Evolutionary conservation across 2,797 vertebrate species (phyloP).

Genomic region (Arctocebus calabarensis): DNA sequence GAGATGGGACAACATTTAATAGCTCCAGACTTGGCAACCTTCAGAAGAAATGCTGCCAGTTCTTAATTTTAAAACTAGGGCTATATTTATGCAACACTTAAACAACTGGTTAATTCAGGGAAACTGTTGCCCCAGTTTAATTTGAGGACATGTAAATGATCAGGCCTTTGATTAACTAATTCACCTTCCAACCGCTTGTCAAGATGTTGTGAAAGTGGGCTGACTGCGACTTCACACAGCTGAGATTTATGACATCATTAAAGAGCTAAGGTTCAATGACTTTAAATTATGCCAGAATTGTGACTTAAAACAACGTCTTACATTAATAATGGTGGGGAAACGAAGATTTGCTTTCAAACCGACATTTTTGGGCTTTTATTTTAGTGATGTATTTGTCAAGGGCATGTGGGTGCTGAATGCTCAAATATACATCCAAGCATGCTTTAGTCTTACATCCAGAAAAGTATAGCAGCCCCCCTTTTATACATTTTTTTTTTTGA

Average conservation of each 20-base stretch:
- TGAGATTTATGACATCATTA: conserved; percentile 54
- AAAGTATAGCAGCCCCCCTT: not conserved
- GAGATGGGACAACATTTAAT: conserved; percentile 46
- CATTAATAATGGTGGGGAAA: conserved; percentile 17
- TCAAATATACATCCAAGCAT: not conserved
- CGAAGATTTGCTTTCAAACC: conserved; percentile 62
- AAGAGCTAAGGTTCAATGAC: conserved; percentile 53
- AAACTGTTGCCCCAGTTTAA: conserved; percentile 46
- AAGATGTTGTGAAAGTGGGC: conserved; percentile 32
- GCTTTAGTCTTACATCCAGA: conserved; percentile 38
- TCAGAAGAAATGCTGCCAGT: conserved; percentile 80
- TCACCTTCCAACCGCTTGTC: conserved; percentile 61
- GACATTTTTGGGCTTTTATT: conserved; percentile 35
- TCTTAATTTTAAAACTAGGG: conserved; percentile 73
- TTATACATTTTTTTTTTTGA: not conserved
- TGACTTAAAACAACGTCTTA: conserved; percentile 45
- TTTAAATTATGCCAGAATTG: conserved; percentile 61
- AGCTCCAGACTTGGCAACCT: conserved; percentile 79
- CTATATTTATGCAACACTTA: conserved; percentile 65
- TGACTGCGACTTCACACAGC: conserved; percentile 56
- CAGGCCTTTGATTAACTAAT: conserved; percentile 57
- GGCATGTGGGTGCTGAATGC: not conserved
- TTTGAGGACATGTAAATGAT: conserved; percentile 50
- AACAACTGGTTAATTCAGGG: conserved; percentile 61
- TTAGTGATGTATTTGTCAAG: conserved; percentile 40